phyloP scores from a whole-genome alignment of 1,140 invertebrate genomes.

The Pachyrhynchus sulphureomaculatus region DNA sequence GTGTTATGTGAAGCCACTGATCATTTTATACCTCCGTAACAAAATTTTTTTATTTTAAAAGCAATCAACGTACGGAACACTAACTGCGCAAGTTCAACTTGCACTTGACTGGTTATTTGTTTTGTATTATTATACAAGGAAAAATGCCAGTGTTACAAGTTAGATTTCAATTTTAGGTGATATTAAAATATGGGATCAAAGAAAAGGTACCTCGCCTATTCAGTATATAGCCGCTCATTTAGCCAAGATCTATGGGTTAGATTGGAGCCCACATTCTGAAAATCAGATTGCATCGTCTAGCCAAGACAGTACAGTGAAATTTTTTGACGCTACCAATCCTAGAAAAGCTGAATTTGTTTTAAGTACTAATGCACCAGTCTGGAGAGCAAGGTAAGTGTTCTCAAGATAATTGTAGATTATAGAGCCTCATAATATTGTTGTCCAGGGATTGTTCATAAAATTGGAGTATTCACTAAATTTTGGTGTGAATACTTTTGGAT shows the following conservation, averaged over 20 bases:
- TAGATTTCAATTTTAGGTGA: constrained; percentile 58
- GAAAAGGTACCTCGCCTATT: constrained; percentile 82
- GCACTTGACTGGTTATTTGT: no score
- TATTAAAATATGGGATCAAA: constrained; percentile 91
- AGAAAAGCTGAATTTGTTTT: constrained; percentile 79
- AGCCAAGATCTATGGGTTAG: constrained; percentile 89
- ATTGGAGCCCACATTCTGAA: constrained; percentile 87
- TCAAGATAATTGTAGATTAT: constrained; percentile 54
- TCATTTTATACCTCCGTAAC: no score
- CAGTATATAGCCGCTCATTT: constrained; percentile 94
- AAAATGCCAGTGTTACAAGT: no score
- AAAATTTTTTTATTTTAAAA: no score
- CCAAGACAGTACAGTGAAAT: constrained; percentile 93
- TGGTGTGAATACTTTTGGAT: no score
- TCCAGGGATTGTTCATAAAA: no score
- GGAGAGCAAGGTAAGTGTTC: constrained; percentile 78
- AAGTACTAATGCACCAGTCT: constrained; percentile 84
- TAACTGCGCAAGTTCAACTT: no score
- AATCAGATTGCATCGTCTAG: constrained; percentile 88
- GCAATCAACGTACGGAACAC: no score
- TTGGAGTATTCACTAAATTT: no score
- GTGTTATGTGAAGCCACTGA: no score
- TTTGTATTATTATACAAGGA: no score
- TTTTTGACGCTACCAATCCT: constrained; percentile 88
- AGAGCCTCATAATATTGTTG: no score